Evolutionary conservation across 1,140 invertebrate species (phyloP), one percentile per base, ranked within the genome.

Genomic region (Daktulosphaira vitifoliae): DNA sequence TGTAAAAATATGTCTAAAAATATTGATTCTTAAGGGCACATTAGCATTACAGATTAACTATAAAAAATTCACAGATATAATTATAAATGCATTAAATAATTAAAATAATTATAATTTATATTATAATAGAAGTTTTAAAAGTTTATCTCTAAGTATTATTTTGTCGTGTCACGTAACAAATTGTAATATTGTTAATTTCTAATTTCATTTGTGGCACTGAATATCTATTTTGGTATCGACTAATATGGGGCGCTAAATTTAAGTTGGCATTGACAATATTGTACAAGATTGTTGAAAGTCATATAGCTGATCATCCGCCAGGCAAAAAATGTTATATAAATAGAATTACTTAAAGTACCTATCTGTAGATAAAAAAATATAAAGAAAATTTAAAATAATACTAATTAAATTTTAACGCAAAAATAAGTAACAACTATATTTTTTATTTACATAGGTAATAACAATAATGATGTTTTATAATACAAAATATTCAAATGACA

Each of bases 401-500:
- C 8, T 20, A 50, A n/a, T 29, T 48, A 18, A 48, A n/a, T n/a
- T n/a, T n/a, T n/a, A n/a, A n/a, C n/a, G n/a, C n/a, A n/a, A 33
- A 33, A 33, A 2, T 56, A 42, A 3, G 38, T 62, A 62, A 62
- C 42, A 46, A 48, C 44, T 62, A 11, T 29, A 26, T 16, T 13
- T 46, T 62, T 48, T 62, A 62, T 62, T 62, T 62, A 62, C 56
- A 62, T 6, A n/a, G n/a, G n/a, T n/a, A 15, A 62, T 46, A 62
- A 62, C 42, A 48, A 29, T 20, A 62, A 33, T 46, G 25, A 48
- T 26, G 25, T 62, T n/a, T 29, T 62, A 59, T 38, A 59, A 59
- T 16, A 25, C 2, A 39, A 15, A 18, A 29, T 20, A 1, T 13
- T 16, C 1, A 25, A 54, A 54, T 54, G 37, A 37, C 13, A 8